Base-by-base conservation (phyloP, 2,113 vertebrate species). In the Microcebus jonahi region DNA sequence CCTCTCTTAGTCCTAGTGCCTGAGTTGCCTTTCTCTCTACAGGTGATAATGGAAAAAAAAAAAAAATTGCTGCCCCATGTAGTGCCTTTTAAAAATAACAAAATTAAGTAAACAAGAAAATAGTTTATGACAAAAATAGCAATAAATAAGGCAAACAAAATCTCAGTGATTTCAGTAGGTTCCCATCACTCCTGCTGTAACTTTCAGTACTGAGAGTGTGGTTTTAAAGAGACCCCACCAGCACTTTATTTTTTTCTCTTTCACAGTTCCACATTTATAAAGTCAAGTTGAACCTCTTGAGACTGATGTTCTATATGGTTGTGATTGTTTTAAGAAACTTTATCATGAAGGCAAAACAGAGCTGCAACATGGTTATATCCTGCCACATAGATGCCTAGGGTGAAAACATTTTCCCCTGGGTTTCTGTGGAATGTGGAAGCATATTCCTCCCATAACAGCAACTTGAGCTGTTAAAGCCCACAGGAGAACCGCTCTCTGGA, bases 51-150 rank as follows among this genome's bases (percentile, higher is more conserved):
- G 10, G 25, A 10, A 6, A 55, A 55, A 18, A 55, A 55, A 18
- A 75, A 75, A 87, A 75, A 76, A 53, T 23, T 7, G 55, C 34
- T 70, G 9, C 3, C 34, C 39, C 13, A 59, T 6, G 3, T 27
- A 23, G 3, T 57, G 0, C 75, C 15, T 77, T 90, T 84, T 90
- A 34, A n/a, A 93, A 95, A 45, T 48, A 73, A 53, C n/a, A 84
- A 95, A 88, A 87, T 53, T 81, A 39, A 70, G 31, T 34, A 88
- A 75, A 15, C 23, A 83, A 94, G 25, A 85, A 97, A 91, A 67
- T 20, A 57, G 25, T 59, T 96, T 80, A 63, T 90, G n/a, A 92
- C 18, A 14, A 87, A 94, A 95, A 92, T 12, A 70, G 23, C 39
- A 90, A 59, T 29, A 82, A 84, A 13, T 67, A 68, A 36, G 18